Base-by-base conservation (phyloP, 2,797 vertebrate species). In the Sebastes steindachneri region DNA sequence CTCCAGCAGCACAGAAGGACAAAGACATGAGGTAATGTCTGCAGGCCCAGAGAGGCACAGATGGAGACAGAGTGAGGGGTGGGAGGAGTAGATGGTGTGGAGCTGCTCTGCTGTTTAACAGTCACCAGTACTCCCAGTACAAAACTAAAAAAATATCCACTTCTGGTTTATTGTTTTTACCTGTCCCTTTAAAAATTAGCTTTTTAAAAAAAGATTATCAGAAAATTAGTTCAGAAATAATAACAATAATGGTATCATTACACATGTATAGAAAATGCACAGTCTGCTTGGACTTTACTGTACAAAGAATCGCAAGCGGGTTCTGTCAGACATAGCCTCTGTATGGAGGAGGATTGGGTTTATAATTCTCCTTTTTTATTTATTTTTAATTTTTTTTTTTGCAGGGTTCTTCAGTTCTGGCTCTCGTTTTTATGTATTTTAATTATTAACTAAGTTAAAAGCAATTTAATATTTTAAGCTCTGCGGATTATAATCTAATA, bases 391-490 rank as follows among this genome's bases (percentile, higher is more conserved):
- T 89, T 83, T 82, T 83, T 93, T 93, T 93, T 96, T 95, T 95
- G 95, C 95, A 95, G 95, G 96, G 95, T 96, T 95, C 87, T 94
- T 95, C 92, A 93, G 93, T 96, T 96, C 94, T 95, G 94, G 95
- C 96, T 96, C 95, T 95, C 84, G 90, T 96, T 96, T 96, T 96
- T 95, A 96, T 95, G 93, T 96, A 95, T 96, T 96, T 96, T 96
- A 96, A 96, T 96, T 94, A 95, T 95, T 96, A 95, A 95, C 93
- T 96, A 96, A 96, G 95, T 96, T 96, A 96, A 96, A 95, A 96
- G 95, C 95, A 95, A 95, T 95, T 95, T 95, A 96, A 96, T 96
- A 96, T 96, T 96, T 96, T 95, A 95, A 94, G 86, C 91, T 96
- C 96, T 96, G 96, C 94, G 81, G 94, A 95, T 96, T 96, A 95